Base-by-base conservation (phyloP, 2,113 vertebrate genomes). In the Pyrgilauda ruficollis region DNA sequence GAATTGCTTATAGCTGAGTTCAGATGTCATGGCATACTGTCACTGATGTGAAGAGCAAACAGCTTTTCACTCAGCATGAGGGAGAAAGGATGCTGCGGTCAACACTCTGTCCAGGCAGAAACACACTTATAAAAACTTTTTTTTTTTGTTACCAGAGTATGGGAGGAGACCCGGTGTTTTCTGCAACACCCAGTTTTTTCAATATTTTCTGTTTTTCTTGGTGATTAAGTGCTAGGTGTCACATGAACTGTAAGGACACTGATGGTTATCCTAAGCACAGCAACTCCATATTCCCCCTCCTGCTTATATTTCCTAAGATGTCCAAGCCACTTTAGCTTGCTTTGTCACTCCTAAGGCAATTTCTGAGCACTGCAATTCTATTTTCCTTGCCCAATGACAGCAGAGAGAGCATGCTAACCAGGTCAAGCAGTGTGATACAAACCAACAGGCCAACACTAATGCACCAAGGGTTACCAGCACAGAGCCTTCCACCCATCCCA, bases 321-420 rank as follows among this genome's bases (percentile, higher is more conserved):
- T 44, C 28, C 56, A 33, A 44, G 33, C 55, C 69, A 13, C 49
- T 93, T 74, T 30, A 47, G 26, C 33, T 56, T 49, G 61, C 44
- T 95, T 79, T 91, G 90, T 93, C 58, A 52, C 53, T 94, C 85
- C 69, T 59, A 39, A 89, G 79, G 87, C 84, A 89, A 76, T 89
- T 64, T 93, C 84, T 66, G 43, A 85, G 82, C 2, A 0, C 69
- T 46, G 68, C 68, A 84, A 56, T 69, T 89, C 55, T 18, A 82
- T 80, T 94, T 92, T 62, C 76, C 69, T 37, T 86, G 85, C 58
- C 70, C 76, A 75, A 0, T 53, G 76, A 47, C 49, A 78, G 64
- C 69, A 59, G 49, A 52, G 62, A 82, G 44, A 86, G 63, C 52
- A 47, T 0, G 0, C 31, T 89, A 90, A 75, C 44, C 72, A 49